Evolutionary conservation across 1,140 invertebrate species (phyloP).

Genomic region (Fragariocoptes setiger): DNA sequence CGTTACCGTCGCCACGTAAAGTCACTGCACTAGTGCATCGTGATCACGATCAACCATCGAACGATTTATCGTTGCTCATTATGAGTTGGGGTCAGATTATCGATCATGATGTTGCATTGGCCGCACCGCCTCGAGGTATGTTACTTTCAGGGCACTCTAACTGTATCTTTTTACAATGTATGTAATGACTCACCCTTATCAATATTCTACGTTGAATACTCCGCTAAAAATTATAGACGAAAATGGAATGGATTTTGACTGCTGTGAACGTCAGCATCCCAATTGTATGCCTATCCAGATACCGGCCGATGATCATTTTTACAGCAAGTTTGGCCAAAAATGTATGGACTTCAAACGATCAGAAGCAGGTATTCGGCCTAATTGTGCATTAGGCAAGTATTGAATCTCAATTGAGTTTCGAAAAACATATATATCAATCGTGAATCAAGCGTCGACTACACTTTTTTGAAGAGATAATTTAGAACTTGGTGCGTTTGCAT

Average conservation of each 20-base stretch:
- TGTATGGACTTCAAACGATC: conserved; percentile 19
- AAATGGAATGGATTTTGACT: conserved; percentile 11
- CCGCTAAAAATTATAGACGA: conserved; percentile 8
- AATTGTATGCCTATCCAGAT: conserved; percentile 64
- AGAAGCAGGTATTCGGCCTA: conserved; percentile 18
- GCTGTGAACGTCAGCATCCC: conserved; percentile 24
- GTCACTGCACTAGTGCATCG: conserved; percentile 24
- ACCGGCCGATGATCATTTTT: conserved; percentile 64
- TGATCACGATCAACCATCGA: conserved; percentile 10
- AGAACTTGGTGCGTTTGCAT: not conserved
- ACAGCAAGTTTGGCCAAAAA: conserved; percentile 20
- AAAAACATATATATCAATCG: conserved; percentile 5
- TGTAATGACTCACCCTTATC: no score
- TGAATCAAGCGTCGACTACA: no score
- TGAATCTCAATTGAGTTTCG: not conserved
- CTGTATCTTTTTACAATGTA: not conserved
- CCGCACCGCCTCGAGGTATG: conserved; percentile 11
- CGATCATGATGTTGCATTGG: conserved; percentile 32
- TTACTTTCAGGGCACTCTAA: not conserved
- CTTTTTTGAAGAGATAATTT: not conserved
- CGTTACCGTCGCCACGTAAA: conserved; percentile 31
- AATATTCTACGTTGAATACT: no score
- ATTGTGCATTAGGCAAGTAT: conserved; percentile 20
- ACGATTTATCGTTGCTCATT: conserved; percentile 26
- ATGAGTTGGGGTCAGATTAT: conserved; percentile 51